Conservation (phyloP, 2,797 vertebrate genomes). For the Tachyglossus aculeatus region DNA sequence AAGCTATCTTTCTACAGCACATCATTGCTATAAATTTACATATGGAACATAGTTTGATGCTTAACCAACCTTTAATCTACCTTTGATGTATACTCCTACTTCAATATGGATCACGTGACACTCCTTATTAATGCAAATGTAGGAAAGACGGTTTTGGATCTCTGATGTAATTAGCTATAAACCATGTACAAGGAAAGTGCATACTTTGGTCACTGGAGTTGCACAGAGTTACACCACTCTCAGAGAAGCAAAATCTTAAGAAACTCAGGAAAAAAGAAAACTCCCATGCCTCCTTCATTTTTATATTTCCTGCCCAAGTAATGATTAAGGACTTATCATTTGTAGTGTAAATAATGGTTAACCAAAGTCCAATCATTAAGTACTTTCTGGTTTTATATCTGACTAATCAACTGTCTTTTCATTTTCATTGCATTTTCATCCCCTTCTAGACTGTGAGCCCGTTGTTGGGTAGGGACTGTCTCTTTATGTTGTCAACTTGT, state of each 20-base stretch:
- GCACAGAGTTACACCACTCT: slow-evolving; percentile 12
- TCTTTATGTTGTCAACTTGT: too few species aligned
- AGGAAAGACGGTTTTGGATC: slow-evolving; percentile 77
- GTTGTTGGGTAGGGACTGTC: too few species aligned
- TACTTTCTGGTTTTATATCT: not conserved
- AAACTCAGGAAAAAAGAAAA: slow-evolving; percentile 22
- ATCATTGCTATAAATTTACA: slow-evolving; percentile 91
- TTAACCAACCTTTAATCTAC: slow-evolving; percentile 90
- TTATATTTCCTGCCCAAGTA: not conserved
- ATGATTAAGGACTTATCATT: not conserved
- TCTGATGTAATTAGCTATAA: slow-evolving; percentile 84
- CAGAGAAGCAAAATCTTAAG: slow-evolving; percentile 39
- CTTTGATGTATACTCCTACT: slow-evolving; percentile 85
- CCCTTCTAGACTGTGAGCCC: too few species aligned
- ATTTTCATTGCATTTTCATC: too few species aligned
- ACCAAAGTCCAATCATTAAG: slow-evolving; percentile 15
- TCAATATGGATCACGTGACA: slow-evolving; percentile 75
- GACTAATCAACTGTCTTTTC: not conserved
- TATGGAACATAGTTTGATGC: slow-evolving; percentile 90
- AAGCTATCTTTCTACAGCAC: slow-evolving; percentile 85
- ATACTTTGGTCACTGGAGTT: slow-evolving; percentile 53
- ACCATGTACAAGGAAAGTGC: slow-evolving; percentile 50
- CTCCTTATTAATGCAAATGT: slow-evolving; percentile 78
- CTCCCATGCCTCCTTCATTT: slow-evolving; percentile 25
- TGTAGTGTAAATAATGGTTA: not conserved